These are phyloP conservation scores for Saguinus imperator DNA, from an alignment of 2,113 vertebrate species.

Conservation along the genomic window DNA sequence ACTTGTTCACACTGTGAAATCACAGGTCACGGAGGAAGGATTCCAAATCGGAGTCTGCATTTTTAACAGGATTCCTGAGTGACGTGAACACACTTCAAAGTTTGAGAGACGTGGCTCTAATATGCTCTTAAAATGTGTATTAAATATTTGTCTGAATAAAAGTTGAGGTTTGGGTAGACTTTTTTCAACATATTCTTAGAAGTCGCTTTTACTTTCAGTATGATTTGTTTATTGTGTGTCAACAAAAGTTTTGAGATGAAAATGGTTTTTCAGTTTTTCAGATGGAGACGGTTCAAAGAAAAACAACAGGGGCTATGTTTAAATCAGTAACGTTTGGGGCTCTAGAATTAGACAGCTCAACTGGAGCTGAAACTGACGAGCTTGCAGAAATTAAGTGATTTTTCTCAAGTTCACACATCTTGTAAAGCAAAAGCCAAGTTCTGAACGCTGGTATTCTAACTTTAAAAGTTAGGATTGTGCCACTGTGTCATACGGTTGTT, in stretches of 20 bases:
- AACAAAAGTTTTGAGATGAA: background rate
- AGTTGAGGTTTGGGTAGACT: background rate
- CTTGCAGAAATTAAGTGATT: background rate
- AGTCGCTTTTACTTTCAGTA: background rate
- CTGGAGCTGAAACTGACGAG: background rate
- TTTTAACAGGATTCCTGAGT: background rate
- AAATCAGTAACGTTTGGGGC: background rate
- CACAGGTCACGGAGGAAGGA: background rate
- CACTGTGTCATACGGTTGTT: background rate
- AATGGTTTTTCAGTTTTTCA: background rate
- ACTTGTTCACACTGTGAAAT: background rate
- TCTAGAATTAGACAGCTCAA: background rate
- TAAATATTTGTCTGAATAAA: constrained; percentile 19
- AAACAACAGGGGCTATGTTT: background rate
- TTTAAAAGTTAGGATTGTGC: background rate
- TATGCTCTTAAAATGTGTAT: background rate
- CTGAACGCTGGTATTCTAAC: background rate
- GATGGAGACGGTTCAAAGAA: background rate
- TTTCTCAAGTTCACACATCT: background rate
- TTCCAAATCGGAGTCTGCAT: background rate
- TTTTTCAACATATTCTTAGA: background rate
- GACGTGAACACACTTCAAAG: background rate
- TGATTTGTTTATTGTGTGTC: background rate
- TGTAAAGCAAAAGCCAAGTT: background rate
- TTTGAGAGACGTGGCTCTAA: background rate